phyloP scores from a whole-genome alignment of 2,888 invertebrate species.

The Lumbricus terrestris region DNA sequence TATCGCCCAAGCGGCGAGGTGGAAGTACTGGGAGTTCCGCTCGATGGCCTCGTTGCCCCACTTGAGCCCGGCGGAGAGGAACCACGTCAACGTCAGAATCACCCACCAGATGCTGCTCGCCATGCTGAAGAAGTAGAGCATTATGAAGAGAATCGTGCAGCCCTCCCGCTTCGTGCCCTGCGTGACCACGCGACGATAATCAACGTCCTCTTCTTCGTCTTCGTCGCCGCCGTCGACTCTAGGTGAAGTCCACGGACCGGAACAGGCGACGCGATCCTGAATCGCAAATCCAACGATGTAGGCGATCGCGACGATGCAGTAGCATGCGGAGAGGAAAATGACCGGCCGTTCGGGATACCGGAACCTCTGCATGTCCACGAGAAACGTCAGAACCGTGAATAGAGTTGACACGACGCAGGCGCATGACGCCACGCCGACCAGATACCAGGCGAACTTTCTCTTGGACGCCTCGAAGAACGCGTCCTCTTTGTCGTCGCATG shows the following conservation, averaged over 20 bases:
- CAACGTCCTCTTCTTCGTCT: slow-evolving; percentile 9
- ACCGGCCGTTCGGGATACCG: slow-evolving; percentile 96
- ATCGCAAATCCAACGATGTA: slow-evolving; percentile 70
- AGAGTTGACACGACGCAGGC: slow-evolving; percentile 86
- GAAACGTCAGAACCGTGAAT: slow-evolving; percentile 77
- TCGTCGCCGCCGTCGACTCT: no score
- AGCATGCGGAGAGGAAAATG: slow-evolving; percentile 92
- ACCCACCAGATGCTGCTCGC: slow-evolving; percentile 96
- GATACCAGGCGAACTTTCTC: slow-evolving; percentile 78
- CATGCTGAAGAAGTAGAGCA: slow-evolving; percentile 88
- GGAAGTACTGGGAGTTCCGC: slow-evolving; percentile 94
- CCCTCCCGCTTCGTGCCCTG: slow-evolving; percentile 68
- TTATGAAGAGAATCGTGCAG: slow-evolving; percentile 93
- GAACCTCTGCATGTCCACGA: slow-evolving; percentile 91
- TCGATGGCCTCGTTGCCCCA: slow-evolving; percentile 98
- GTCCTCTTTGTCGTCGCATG: slow-evolving; percentile 71
- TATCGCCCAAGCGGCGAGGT: slow-evolving; percentile 95
- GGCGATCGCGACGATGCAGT: slow-evolving; percentile 87
- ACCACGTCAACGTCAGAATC: slow-evolving; percentile 91
- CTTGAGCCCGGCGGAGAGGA: slow-evolving; percentile 89
- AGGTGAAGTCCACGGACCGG: slow-evolving; percentile 44
- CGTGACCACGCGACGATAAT: slow-evolving; percentile 55
- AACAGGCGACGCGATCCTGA: slow-evolving; percentile 60
- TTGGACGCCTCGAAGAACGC: slow-evolving; percentile 86
- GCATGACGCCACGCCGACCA: slow-evolving; percentile 92